Percentiles rank a stretch among this genome's conserved stretches.
These are phyloP conservation scores for Mustelus asterias DNA, from an alignment of 2,113 vertebrate genomes.

Conservation along the genomic window DNA sequence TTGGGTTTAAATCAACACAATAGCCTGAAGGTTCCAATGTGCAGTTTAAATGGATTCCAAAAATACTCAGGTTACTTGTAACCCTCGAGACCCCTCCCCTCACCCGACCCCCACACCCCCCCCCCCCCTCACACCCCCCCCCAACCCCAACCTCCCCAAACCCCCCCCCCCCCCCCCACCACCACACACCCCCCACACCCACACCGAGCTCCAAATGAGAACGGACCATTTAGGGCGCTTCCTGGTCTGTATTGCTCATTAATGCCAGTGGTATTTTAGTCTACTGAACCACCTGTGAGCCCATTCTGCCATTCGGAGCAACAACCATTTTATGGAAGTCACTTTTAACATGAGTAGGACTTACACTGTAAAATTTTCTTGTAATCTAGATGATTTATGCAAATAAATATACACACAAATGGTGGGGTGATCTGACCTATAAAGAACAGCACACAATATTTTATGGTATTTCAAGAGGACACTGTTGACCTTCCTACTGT, in stretches of 20 bases:
- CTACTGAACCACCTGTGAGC: not conserved
- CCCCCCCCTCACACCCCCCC: not conserved
- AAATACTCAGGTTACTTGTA: not conserved
- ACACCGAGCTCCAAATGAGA: not conserved
- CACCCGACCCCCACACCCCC: not conserved
- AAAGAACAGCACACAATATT: not conserved
- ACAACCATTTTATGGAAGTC: not conserved
- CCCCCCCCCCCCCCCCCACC: too few relatives aligned
- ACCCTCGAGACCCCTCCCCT: not conserved
- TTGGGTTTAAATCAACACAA: not conserved
- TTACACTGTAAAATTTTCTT: not conserved
- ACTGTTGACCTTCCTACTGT: not conserved
- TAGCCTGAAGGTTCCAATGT: not conserved
- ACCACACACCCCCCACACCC: not conserved
- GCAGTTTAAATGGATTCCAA: not conserved
- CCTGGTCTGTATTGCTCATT: not conserved
- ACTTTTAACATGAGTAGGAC: not conserved
- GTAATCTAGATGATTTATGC: not conserved
- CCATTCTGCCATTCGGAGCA: not conserved
- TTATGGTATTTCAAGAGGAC: not conserved
- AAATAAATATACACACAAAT: not conserved
- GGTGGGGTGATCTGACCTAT: slow-evolving; percentile 3
- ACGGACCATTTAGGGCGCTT: not conserved
- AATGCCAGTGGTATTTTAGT: not conserved
- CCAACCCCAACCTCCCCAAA: too few relatives aligned